phyloP scores from a whole-genome alignment of 2,113 vertebrate species.

The Trichomycterus rosablanca region DNA sequence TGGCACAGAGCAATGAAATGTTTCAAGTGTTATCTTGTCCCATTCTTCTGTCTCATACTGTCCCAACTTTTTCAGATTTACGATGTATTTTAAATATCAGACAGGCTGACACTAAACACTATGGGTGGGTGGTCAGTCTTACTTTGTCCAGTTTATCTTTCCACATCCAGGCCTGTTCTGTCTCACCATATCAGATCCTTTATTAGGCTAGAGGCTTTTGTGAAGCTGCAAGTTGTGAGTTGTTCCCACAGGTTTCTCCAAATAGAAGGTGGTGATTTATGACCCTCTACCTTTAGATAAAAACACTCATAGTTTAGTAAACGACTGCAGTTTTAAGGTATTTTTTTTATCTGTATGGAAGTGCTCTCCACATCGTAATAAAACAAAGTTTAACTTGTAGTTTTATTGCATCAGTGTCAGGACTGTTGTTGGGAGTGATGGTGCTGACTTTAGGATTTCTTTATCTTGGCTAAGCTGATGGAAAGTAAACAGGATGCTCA shows the following conservation, averaged over 20 bases:
- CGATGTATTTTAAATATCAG: too few relatives aligned
- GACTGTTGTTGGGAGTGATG: neutral
- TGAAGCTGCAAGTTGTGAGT: slow-evolving; percentile 13
- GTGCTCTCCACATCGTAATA: neutral
- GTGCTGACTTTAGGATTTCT: slow-evolving; percentile 5
- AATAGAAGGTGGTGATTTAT: slow-evolving; percentile 1
- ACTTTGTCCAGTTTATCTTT: slow-evolving; percentile 22
- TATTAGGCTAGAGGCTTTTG: slow-evolving; percentile 16
- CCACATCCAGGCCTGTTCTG: slow-evolving; percentile 18
- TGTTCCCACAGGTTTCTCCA: neutral
- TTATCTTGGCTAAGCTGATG: slow-evolving; percentile 39
- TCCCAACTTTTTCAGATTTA: too few relatives aligned
- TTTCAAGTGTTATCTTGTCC: too few relatives aligned
- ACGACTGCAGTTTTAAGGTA: too few relatives aligned
- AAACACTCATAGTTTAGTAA: neutral
- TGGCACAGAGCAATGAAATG: too few relatives aligned
- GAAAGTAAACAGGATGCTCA: slow-evolving; percentile 47
- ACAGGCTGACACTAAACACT: too few relatives aligned
- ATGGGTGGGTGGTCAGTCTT: slow-evolving; percentile 19
- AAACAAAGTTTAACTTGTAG: neutral
- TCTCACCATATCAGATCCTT: slow-evolving; percentile 21
- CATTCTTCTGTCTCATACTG: too few relatives aligned
- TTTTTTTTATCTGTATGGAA: neutral
- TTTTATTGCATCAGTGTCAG: neutral
- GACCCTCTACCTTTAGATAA: neutral